Conservation (phyloP, 2,113 vertebrate species). For the Callopanchax toddi region DNA sequence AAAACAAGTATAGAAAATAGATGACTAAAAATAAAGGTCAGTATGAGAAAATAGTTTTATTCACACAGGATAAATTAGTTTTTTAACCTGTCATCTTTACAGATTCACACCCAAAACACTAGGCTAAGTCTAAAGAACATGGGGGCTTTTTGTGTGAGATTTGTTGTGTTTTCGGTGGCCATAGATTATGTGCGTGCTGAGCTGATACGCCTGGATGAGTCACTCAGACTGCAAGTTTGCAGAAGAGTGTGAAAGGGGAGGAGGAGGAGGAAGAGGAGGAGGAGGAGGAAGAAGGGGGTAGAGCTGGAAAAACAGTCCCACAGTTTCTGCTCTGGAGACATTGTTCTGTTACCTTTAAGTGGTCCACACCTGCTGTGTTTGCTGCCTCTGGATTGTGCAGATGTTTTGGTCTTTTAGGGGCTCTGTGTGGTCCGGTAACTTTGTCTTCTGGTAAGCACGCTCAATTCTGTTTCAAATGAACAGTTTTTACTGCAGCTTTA, state of each 20-base stretch:
- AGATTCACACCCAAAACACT: too few species aligned
- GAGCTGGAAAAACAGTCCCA: constrained; percentile 68
- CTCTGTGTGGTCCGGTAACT: constrained; percentile 6
- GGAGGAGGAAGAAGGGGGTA: constrained; percentile 37
- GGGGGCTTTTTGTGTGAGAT: background rate
- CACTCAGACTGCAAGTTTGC: constrained; percentile 83
- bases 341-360: constrained; percentile 28
- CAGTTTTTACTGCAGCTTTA: background rate
- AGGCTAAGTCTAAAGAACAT: too few species aligned
- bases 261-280: constrained; percentile 46
- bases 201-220: constrained; percentile 80
- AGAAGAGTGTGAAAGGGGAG: constrained; percentile 72
- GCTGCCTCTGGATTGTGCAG: background rate
- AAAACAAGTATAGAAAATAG: too few species aligned
- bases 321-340: constrained; percentile 52
- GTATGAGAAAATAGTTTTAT: too few species aligned
- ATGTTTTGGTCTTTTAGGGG: constrained; percentile 9
- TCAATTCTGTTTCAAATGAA: background rate
- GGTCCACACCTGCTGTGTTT: constrained; percentile 20
- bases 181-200: constrained; percentile 68
- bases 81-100: too few species aligned
- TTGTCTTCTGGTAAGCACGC: constrained; percentile 6
- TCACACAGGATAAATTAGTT: too few species aligned
- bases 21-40: too few species aligned
- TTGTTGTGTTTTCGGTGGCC: constrained; percentile 54